phyloP scores from a whole-genome alignment of 2,797 vertebrate genomes.

The Sibirionetta formosa region DNA sequence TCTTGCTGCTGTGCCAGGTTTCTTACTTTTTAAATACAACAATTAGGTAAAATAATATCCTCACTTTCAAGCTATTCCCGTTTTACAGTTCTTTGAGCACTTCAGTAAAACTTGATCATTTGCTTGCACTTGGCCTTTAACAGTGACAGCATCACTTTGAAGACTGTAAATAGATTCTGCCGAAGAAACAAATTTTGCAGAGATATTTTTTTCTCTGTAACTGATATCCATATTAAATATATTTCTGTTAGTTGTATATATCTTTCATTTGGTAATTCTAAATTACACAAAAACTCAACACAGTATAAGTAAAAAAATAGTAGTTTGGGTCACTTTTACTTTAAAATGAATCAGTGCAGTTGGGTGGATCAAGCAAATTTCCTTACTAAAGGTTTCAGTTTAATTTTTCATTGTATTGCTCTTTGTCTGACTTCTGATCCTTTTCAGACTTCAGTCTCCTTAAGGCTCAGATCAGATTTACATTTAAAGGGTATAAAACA shows the following conservation, averaged over 20 bases:
- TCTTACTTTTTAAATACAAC: slow-evolving; percentile 37
- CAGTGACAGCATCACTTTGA: slow-evolving; percentile 56
- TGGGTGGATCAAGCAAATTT: not conserved
- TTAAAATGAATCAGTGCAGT: not conserved
- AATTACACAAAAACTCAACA: not conserved
- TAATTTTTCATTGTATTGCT: not conserved
- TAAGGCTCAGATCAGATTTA: not conserved
- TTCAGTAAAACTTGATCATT: slow-evolving; percentile 56
- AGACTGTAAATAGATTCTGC: slow-evolving; percentile 62
- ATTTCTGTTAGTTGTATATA: not conserved
- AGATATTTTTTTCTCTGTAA: not conserved
- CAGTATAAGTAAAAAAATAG: not conserved
- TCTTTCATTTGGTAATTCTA: not conserved
- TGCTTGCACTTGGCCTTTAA: slow-evolving; percentile 62
- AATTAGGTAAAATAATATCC: slow-evolving; percentile 70
- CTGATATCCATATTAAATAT: not conserved
- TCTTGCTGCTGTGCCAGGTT: slow-evolving; percentile 58
- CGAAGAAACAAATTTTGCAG: slow-evolving; percentile 68
- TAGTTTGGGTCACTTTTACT: not conserved
- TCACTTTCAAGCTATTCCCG: slow-evolving; percentile 62
- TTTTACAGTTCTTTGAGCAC: slow-evolving; percentile 50
- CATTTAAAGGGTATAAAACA: not conserved
- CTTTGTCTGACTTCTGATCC: not conserved
- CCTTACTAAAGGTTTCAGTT: not conserved
- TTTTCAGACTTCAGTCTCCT: not conserved